These are phyloP conservation scores for Dione juno DNA, from an alignment of 2,888 invertebrate genomes.

Conservation along the genomic window DNA sequence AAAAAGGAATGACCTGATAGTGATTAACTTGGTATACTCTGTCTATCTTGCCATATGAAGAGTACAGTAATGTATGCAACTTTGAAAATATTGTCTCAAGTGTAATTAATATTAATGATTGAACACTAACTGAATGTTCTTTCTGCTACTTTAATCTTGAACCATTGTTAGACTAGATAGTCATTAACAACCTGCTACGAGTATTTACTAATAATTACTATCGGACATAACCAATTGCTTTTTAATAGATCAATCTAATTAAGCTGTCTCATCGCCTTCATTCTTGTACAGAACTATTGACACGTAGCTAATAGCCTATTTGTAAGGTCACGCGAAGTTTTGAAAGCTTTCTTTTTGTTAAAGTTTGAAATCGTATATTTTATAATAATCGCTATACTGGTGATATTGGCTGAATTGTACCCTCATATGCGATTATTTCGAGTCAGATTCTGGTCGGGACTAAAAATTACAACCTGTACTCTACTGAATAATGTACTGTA, in stretches of 20 bases:
- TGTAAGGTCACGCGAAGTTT: constrained; percentile 13
- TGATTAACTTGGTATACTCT: too few relatives aligned
- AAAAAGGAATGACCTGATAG: too few relatives aligned
- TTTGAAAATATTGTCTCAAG: background rate
- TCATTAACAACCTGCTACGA: background rate
- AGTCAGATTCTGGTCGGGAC: too few relatives aligned
- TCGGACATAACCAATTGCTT: background rate
- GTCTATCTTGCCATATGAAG: too few relatives aligned
- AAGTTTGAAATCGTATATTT: background rate
- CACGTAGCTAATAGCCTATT: background rate
- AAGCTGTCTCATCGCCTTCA: constrained; percentile 5
- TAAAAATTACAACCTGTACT: too few relatives aligned
- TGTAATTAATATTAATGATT: too few relatives aligned
- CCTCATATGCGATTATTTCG: too few relatives aligned
- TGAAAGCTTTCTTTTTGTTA: background rate
- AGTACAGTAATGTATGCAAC: too few relatives aligned
- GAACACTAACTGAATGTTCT: background rate
- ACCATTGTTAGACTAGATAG: background rate
- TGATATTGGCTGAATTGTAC: too few relatives aligned
- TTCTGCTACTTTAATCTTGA: background rate
- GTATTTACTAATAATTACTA: background rate
- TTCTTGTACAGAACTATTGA: background rate
- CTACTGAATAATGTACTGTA: too few relatives aligned
- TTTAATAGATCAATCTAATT: constrained; percentile 2
- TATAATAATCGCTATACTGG: too few relatives aligned